Evolutionary conservation across 2,113 vertebrate species (phyloP).

Genomic region (Echinops telfairi): DNA sequence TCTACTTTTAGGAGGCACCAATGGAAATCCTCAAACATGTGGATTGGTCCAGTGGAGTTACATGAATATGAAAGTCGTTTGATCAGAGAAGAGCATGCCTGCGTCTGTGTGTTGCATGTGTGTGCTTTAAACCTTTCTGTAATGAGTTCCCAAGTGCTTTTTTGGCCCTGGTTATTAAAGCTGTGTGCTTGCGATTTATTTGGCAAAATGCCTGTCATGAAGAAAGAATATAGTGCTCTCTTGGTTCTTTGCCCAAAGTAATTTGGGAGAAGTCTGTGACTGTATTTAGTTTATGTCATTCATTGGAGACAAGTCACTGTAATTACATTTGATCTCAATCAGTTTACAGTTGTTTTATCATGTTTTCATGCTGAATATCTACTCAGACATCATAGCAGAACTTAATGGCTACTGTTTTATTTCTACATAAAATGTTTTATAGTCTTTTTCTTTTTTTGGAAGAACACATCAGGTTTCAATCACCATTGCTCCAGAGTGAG

Average conservation of each 20-base stretch:
- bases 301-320: conserved; percentile 88
- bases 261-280: conserved; percentile 89
- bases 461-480: conserved; percentile 89
- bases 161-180: conserved; percentile 89
- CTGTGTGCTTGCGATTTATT: conserved; percentile 88
- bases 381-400: conserved; percentile 89
- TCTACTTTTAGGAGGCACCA: conserved; percentile 62
- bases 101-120: not conserved
- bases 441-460: conserved; percentile 76
- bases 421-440: conserved; percentile 90
- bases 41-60: conserved; percentile 58
- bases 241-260: conserved; percentile 91
- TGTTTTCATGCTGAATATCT: conserved; percentile 89
- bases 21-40: conserved; percentile 67
- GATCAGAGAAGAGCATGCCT: conserved; percentile 57
- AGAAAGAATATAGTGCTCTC: conserved; percentile 89
- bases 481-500: conserved; percentile 84
- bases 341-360: conserved; percentile 89
- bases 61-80: conserved; percentile 58
- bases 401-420: conserved; percentile 92
- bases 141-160: conserved; percentile 91
- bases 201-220: conserved; percentile 89
- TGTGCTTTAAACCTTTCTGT: conserved; percentile 86
- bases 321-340: conserved; percentile 90
- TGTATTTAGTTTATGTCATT: conserved; percentile 89